phyloP scores from a whole-genome alignment of 2,113 vertebrate species.

The Oncorhynchus clarkii region DNA sequence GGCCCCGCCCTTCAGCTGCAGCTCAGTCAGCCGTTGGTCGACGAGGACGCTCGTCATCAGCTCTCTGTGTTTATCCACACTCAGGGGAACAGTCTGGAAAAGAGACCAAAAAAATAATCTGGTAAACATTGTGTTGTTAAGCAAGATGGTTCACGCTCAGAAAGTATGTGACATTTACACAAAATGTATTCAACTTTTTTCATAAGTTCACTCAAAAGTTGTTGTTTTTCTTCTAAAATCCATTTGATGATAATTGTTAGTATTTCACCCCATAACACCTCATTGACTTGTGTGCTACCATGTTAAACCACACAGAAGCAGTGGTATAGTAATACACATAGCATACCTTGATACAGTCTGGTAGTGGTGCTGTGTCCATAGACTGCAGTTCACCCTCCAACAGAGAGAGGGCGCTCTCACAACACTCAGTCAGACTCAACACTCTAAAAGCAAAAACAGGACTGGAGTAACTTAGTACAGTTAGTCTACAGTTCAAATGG shows the following conservation, averaged over 20 bases:
- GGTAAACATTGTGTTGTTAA: not conserved
- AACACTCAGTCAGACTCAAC: conserved; percentile 72
- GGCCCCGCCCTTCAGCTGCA: conserved; percentile 85
- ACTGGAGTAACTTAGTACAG: not conserved
- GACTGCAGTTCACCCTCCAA: conserved; percentile 68
- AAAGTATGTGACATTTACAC: too few species aligned
- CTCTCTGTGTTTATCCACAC: conserved; percentile 75
- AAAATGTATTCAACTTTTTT: too few species aligned
- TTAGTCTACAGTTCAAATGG: too few species aligned
- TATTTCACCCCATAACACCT: too few species aligned
- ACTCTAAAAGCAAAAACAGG: conserved; percentile 50
- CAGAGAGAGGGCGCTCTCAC: conserved; percentile 72
- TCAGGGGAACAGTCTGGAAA: conserved; percentile 61
- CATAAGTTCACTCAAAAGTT: too few species aligned
- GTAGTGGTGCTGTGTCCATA: conserved; percentile 67
- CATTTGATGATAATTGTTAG: too few species aligned
- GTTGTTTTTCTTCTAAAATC: too few species aligned
- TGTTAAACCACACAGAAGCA: not conserved
- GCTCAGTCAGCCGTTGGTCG: conserved; percentile 78
- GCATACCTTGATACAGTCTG: conserved; percentile 67
- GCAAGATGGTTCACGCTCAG: too few species aligned
- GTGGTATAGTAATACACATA: not conserved
- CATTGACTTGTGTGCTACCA: too few species aligned
- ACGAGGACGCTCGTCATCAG: conserved; percentile 81
- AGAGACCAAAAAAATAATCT: not conserved